Evolutionary conservation across 2,888 invertebrate species (phyloP), one percentile per base, ranked within the genome.

Genomic region (Cyrtodaria siliqua): DNA sequence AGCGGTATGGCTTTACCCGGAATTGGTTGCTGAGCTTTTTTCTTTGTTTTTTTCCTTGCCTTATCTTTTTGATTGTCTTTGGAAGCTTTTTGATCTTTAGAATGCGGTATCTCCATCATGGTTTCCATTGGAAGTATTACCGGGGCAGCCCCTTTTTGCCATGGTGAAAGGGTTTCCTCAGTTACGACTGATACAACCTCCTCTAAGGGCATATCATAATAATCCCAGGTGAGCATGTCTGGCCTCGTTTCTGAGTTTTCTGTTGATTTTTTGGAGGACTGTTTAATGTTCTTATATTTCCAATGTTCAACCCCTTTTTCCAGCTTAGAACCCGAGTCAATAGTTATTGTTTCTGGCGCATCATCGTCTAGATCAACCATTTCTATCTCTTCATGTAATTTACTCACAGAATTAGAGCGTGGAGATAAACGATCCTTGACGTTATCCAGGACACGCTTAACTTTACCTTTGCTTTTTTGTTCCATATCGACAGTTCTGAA

Each of bases 191-290:
- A 18, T 9, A 67, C 68, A 23, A 78, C 76, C 50, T 83, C 82
- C 29, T 72, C 60, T 20, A 33, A 12, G 29, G 85, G 79, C 60
- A 85, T 80, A 26, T 90, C 89, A 66, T 88, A 90, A 62, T 86
- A 87, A 76, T 89, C 88, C 89, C 89, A 89, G 1, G 86, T 79
- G 16, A 89, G 89, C 1, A 89, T 87, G 59, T 88, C 87, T 40
- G 89, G 87, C 29, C 89, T 74, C 20, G 87, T 86, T 16, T 67
- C 49, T 20, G 72, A 56, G 20, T 49, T 20, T 61, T 73, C 63
- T 55, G 47, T 18, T 57, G 64, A 66, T 40, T 60, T 63, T 16
- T 27, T 20, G 12, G 49, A 20, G 38, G 44, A 44, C 20, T 27
- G 47, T 47, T 76, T 72, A 12, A 68, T 67, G 20, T 72, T 64